phyloP scores from a whole-genome alignment of 2,888 invertebrate genomes.

The Nycteola revayana region DNA sequence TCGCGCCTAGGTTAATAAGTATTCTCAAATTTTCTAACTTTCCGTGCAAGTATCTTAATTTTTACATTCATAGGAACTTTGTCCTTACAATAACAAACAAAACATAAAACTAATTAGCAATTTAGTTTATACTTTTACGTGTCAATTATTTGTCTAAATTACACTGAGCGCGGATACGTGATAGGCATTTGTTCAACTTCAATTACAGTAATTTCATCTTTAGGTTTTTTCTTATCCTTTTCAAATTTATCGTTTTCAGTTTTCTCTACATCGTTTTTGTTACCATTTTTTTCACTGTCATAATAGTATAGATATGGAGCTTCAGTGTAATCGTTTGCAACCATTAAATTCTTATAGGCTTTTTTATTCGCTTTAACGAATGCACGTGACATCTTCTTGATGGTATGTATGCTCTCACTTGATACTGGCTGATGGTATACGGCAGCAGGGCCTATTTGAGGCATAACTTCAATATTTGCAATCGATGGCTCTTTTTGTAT shows the following conservation, averaged over 20 bases:
- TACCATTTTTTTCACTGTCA: slow-evolving; percentile 13
- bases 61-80: too few relatives aligned
- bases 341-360: slow-evolving; percentile 24
- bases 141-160: too few relatives aligned
- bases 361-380: slow-evolving; percentile 42
- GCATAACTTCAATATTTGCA: slow-evolving; percentile 46
- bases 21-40: too few relatives aligned
- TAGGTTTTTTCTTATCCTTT: slow-evolving; percentile 18
- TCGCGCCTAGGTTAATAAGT: too few relatives aligned
- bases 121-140: too few relatives aligned
- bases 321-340: slow-evolving; percentile 14
- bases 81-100: too few relatives aligned
- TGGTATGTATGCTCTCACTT: slow-evolving; percentile 46
- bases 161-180: too few relatives aligned
- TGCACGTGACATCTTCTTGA: slow-evolving; percentile 40
- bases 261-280: slow-evolving; percentile 2
- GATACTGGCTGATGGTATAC: slow-evolving; percentile 64
- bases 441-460: slow-evolving; percentile 54
- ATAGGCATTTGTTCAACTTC: slow-evolving; percentile 4
- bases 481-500: slow-evolving; percentile 45
- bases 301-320: slow-evolving; percentile 17
- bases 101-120: too few relatives aligned
- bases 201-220: slow-evolving; percentile 22
- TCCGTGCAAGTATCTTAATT: too few relatives aligned
- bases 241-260: slow-evolving; percentile 3